Percentiles rank a stretch among this genome's conserved stretches.
Conservation (phyloP, 1,140 invertebrate genomes). For the Brachystomella parvula region DNA sequence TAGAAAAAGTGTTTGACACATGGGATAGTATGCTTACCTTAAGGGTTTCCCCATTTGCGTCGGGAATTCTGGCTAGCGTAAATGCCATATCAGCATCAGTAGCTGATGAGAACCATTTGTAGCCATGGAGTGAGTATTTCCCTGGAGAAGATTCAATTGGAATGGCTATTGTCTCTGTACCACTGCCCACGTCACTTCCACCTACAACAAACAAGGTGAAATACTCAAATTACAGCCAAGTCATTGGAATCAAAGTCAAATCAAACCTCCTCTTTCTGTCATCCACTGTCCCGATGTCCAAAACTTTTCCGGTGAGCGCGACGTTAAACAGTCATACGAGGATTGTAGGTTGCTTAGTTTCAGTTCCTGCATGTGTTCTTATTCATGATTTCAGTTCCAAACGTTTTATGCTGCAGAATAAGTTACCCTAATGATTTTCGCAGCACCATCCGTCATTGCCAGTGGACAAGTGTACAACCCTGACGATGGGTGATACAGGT, state of each 20-base stretch:
- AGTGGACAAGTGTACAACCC: constrained; percentile 54
- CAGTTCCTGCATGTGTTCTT: constrained; percentile 21
- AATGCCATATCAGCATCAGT: constrained; percentile 54
- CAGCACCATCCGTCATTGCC: constrained; percentile 50
- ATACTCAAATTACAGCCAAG: background rate
- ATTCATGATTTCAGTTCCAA: background rate
- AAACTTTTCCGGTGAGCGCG: constrained; percentile 47
- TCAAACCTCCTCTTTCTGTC: constrained; percentile 50
- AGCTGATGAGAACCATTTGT: constrained; percentile 57
- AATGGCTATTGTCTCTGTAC: constrained; percentile 53
- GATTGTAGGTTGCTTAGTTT: constrained; percentile 38
- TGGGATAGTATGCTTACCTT: background rate
- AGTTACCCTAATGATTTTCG: constrained; percentile 45
- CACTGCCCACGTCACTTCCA: constrained; percentile 54
- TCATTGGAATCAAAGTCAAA: background rate
- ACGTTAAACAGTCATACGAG: constrained; percentile 45
- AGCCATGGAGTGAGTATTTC: constrained; percentile 49
- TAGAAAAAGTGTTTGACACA: background rate
- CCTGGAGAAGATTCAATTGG: constrained; percentile 41
- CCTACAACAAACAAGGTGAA: constrained; percentile 37
- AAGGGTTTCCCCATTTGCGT: constrained; percentile 42
- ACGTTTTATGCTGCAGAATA: background rate
- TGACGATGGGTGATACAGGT: constrained; percentile 49
- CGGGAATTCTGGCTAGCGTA: constrained; percentile 50
- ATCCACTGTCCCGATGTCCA: constrained; percentile 61